Evolutionary conservation across 2,113 vertebrate species (phyloP), one percentile per base, ranked within the genome.

Genomic region (Tympanuchus pallidicinctus): DNA sequence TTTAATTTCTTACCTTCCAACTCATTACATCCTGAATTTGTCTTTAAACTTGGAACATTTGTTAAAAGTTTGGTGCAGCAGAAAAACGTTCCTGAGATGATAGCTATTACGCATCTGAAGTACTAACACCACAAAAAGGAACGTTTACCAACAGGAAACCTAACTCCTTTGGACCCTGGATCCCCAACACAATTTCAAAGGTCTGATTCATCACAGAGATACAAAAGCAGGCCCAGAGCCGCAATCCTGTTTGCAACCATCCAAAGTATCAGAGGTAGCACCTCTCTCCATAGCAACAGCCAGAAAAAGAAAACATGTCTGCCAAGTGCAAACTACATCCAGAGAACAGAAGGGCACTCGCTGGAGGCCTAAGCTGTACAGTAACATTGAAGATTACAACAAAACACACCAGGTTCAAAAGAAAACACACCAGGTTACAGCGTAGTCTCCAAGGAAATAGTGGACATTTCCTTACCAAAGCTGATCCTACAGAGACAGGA

Each of bases 1-100:
- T 91, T 85, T 42, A 13, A 54, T 65, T 86, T 89, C 85, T 90
- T 85, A 93, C 34, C 48, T 88, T 87, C 93, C 42, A 61, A 91
- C 16, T 38, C 61, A 45, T 36, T 84, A 81, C 8, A 19, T 36
- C 28, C 70, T 92, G 65, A 64, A 72, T 42, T 9, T 73, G 42
- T 86, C 45, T 83, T 84, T 77, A 86, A 91, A 75, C 11, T 25
- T 5, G 2, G 6, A 71, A 75, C 18, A 17, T 59, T 45, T 86
- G n/a, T 67, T 64, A 75, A 34, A 94, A 88, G 34, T 5, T 48
- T 83, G n/a, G 43, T n/a, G 75, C 22, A 81, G 76, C 19, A 90
- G 20, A 73, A 38, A 77, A 94, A 88, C 2, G 1, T 40, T 36
- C 40, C n/a, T 61, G 32, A 16, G 79, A 57, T 4, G 61, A 71